A percentile compares a stretch with the other conserved stretches of the same genome.
These are phyloP conservation scores for Equus przewalskii DNA, from an alignment of 2,113 vertebrate species.

Conservation along the genomic window DNA sequence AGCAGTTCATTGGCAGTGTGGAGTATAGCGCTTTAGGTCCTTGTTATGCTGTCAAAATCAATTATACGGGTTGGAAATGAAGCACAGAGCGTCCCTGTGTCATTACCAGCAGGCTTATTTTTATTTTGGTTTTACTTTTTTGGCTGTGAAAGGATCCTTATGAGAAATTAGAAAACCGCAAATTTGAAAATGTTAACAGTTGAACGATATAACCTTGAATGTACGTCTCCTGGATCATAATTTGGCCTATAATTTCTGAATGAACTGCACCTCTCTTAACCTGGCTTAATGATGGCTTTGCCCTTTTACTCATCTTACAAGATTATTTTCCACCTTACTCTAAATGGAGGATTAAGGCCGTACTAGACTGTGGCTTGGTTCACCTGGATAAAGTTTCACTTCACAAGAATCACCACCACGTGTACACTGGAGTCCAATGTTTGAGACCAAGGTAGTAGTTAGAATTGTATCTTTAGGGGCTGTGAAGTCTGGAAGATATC, in stretches of 20 bases:
- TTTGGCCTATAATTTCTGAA: constrained; percentile 68
- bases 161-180: constrained; percentile 79
- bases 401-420: constrained; percentile 39
- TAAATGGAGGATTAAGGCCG: constrained; percentile 52
- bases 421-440: background rate
- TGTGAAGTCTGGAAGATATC: background rate
- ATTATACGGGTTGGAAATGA: constrained; percentile 87
- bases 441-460: background rate
- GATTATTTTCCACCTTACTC: constrained; percentile 45
- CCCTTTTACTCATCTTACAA: constrained; percentile 64
- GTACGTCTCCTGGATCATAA: constrained; percentile 65
- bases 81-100: constrained; percentile 88
- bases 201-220: constrained; percentile 74
- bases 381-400: constrained; percentile 53
- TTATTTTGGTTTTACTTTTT: constrained; percentile 84
- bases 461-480: background rate
- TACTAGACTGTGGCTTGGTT: constrained; percentile 38
- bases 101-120: constrained; percentile 81
- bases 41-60: constrained; percentile 89
- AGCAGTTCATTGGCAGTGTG: constrained; percentile 79
- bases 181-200: constrained; percentile 70
- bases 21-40: constrained; percentile 89
- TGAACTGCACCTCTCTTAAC: constrained; percentile 75
- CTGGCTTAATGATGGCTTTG: constrained; percentile 59
- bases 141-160: constrained; percentile 83